A percentile compares a stretch with the other conserved stretches of the same genome.
These are phyloP conservation scores for Pocota personata DNA, from an alignment of 2,888 invertebrate genomes.

Conservation along the genomic window DNA sequence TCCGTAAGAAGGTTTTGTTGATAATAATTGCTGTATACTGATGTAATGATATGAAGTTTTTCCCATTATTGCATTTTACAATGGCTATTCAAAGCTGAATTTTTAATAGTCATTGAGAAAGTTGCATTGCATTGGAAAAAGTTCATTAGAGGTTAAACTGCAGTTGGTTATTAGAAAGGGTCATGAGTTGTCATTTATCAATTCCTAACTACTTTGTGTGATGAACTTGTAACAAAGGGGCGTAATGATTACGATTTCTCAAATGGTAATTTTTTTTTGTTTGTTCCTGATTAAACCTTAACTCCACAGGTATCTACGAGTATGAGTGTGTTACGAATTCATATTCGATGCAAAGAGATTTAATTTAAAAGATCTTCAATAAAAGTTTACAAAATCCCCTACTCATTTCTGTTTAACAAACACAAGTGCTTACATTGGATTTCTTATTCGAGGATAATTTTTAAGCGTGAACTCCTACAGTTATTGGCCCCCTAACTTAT, in stretches of 20 bases:
- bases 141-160: not conserved
- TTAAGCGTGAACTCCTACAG: too few relatives aligned
- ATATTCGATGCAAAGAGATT: not conserved
- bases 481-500: too few relatives aligned
- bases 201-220: not conserved
- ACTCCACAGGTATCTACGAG: not conserved
- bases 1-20: constrained; percentile 1
- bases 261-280: not conserved
- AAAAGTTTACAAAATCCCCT: too few relatives aligned
- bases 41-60: constrained; percentile 12
- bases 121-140: constrained; percentile 21
- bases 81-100: constrained; percentile 9
- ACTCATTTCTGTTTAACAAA: too few relatives aligned
- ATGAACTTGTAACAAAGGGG: not conserved
- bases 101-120: constrained; percentile 43
- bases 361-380: not conserved
- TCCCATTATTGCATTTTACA: constrained; percentile 6
- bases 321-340: not conserved
- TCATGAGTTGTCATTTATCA: not conserved
- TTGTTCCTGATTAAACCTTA: not conserved
- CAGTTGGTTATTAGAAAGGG: constrained; percentile 1
- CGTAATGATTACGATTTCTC: not conserved
- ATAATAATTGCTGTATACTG: not conserved
- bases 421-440: too few relatives aligned
- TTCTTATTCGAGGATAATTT: too few relatives aligned